Evolutionary conservation across 2,888 invertebrate species (phyloP).

Genomic region (Tenthredo scrophulariae): DNA sequence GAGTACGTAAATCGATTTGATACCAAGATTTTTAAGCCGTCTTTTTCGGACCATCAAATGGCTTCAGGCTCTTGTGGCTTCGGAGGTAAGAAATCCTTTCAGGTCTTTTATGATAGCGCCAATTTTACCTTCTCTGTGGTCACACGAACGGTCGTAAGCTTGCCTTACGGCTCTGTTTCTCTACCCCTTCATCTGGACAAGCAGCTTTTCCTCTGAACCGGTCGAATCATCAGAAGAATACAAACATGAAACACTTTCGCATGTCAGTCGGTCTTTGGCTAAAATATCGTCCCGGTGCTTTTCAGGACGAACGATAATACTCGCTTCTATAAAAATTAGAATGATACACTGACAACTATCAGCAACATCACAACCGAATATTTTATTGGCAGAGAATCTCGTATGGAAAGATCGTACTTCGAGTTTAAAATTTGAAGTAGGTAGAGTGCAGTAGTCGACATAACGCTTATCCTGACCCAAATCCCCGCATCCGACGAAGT

Average conservation of each 20-base stretch:
- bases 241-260: background rate
- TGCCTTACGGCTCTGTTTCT: slow-evolving; percentile 22
- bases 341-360: background rate
- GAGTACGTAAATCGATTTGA: slow-evolving; percentile 8
- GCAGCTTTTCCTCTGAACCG: slow-evolving; percentile 44
- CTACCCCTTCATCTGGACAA: slow-evolving; percentile 16
- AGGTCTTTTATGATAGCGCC: slow-evolving; percentile 23
- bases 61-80: background rate
- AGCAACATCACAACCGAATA: background rate
- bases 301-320: background rate
- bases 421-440: background rate
- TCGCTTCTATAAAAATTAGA: background rate
- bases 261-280: background rate
- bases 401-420: background rate
- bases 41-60: background rate
- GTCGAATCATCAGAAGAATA: slow-evolving; percentile 30
- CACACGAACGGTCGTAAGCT: slow-evolving; percentile 30
- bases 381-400: background rate
- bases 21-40: background rate
- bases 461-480: slow-evolving; percentile 39
- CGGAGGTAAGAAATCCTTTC: background rate
- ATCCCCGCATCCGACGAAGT: slow-evolving; percentile 33
- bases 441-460: background rate
- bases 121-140: slow-evolving; percentile 35
- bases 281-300: background rate